phyloP scores from a whole-genome alignment of 2,797 vertebrate genomes.

The Pitangus sulphuratus region DNA sequence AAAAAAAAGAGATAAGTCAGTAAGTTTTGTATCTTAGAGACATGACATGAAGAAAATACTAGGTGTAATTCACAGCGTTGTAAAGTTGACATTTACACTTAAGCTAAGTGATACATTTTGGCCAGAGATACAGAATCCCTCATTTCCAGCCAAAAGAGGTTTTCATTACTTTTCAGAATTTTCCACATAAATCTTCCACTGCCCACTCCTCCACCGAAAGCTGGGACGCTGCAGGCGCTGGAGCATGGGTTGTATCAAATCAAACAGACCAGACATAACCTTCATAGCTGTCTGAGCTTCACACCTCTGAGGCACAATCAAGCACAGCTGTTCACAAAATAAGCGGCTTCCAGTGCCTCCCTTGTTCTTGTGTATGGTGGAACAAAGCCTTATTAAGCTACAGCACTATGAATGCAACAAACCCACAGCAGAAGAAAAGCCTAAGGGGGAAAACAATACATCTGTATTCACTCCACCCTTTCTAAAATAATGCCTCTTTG shows the following conservation, averaged over 20 bases:
- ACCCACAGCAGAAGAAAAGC: not conserved
- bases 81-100: not conserved
- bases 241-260: not conserved
- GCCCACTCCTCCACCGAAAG: not conserved
- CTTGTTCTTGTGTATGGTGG: not conserved
- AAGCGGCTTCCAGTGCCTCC: not conserved
- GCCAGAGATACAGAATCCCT: not conserved
- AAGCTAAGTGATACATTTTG: not conserved
- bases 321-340: not conserved
- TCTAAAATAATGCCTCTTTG: not conserved
- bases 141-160: not conserved
- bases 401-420: not conserved
- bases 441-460: not conserved
- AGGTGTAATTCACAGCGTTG: not conserved
- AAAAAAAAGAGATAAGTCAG: not conserved
- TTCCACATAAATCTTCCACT: conserved; percentile 14
- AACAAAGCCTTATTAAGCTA: not conserved
- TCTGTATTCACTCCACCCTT: not conserved
- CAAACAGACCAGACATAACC: not conserved
- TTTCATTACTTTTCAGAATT: conserved; percentile 3
- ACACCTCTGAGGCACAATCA: not conserved
- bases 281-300: not conserved
- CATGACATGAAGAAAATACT: not conserved
- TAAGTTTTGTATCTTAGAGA: not conserved
- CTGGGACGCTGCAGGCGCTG: not conserved